Evolutionary conservation across 2,888 invertebrate species (phyloP), one percentile per base, ranked within the genome.

Genomic region (Cataglyphis livida): DNA sequence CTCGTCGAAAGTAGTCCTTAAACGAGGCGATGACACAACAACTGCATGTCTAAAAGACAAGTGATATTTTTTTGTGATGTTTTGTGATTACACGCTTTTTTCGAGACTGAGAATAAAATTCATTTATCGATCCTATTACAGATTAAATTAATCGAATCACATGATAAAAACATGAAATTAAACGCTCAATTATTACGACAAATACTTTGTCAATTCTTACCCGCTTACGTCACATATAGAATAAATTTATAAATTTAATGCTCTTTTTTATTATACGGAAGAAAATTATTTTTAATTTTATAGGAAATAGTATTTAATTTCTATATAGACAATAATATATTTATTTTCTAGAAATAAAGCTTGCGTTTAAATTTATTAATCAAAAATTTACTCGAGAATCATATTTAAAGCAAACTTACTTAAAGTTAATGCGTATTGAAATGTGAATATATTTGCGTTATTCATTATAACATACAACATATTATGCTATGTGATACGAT

Each of bases 11-110:
- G 44, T 66, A 87, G 65, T 74, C 84, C 76, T 81, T 78, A 73
- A 59, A 78, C 68, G 85, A 81, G 88, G 84, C 88, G 88, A 75
- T 83, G 85, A 86, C 90, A 90, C 91, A 91, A 92, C 90, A 90
- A 90, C 88, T 84, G 90, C 81, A 78, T 57, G 81, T 87, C 66
- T 82, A 85, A 84, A 88, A 86, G 84, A 86, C 83, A 87, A 83
- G 71, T 76, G 68, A 57, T 74, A 66, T 88, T 89, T 88, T 90
- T 90, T 89, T 48, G 15, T 25, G 7, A n/a, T 7, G 51, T 61
- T 88, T 89, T 76, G 70, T 66, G 35, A 79, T 79, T 82, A 73
- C 48, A 74, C 82, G 84, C 86, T 86, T 76, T 85, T 74, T 90
- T 88, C 88, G 87, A 59, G 32, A 9, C 48, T 59, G 78, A 66